These are phyloP conservation scores for Spermophilus dauricus DNA, from an alignment of 2,113 vertebrate species.

Conservation along the genomic window DNA sequence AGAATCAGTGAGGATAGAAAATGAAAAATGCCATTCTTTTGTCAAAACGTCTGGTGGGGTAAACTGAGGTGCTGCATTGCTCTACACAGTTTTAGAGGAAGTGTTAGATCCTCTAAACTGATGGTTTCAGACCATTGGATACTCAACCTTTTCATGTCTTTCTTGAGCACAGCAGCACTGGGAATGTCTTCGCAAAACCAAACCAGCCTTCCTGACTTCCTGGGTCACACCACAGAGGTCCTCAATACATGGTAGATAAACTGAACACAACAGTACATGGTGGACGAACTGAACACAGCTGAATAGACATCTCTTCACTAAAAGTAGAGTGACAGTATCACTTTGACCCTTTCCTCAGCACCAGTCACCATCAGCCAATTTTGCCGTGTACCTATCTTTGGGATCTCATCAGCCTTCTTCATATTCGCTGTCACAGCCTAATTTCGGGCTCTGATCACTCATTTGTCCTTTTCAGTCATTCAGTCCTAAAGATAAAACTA, in stretches of 20 bases:
- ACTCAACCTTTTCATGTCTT: background rate
- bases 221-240: rapidly evolving
- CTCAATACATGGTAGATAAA: background rate
- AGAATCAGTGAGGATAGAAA: background rate
- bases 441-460: background rate
- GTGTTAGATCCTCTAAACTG: background rate
- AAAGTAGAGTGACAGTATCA: background rate
- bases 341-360: background rate
- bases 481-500: background rate
- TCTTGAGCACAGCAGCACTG: background rate
- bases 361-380: background rate
- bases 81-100: background rate
- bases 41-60: background rate
- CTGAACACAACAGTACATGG: background rate
- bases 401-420: background rate
- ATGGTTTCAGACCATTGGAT: background rate
- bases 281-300: background rate
- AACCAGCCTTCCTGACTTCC: background rate
- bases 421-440: background rate
- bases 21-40: background rate
- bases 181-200: background rate
- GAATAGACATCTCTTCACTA: background rate
- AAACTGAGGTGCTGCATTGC: background rate
- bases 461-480: background rate
- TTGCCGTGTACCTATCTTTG: background rate